A percentile compares a stretch with the other conserved stretches of the same genome.
Conservation (phyloP, 1,140 invertebrate genomes). For the Heliconius hermathena region DNA sequence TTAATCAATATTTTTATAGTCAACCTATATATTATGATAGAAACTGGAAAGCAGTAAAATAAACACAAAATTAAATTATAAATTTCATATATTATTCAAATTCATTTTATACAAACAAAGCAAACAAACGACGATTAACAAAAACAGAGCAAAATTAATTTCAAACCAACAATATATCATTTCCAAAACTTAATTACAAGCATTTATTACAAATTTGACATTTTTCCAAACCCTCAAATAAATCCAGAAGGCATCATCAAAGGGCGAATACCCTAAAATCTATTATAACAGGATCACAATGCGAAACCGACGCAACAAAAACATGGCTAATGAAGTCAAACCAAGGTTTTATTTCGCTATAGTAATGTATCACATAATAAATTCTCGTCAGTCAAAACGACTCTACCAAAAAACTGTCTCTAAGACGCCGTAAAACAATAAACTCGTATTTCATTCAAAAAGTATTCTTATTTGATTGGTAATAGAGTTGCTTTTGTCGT, state of each 20-base stretch:
- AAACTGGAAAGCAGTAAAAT: too few species aligned
- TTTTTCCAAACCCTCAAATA: conserved; percentile 23
- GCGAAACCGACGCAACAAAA: conserved; percentile 61
- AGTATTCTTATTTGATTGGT: conserved; percentile 14
- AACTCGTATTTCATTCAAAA: conserved; percentile 30
- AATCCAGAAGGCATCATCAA: conserved; percentile 71
- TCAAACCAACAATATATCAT: conserved; percentile 10
- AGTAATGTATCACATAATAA: conserved; percentile 78
- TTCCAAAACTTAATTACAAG: conserved; percentile 4
- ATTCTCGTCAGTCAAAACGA: conserved; percentile 79
- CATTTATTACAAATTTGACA: conserved; percentile 14
- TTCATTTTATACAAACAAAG: neutral
- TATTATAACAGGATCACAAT: conserved; percentile 59
- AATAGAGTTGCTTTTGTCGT: conserved; percentile 28
- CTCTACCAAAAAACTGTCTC: conserved; percentile 68
- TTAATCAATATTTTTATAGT: too few species aligned
- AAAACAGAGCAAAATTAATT: neutral
- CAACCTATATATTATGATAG: too few species aligned
- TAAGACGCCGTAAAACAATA: conserved; percentile 54
- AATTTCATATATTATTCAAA: too few species aligned
- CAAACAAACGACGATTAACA: neutral
- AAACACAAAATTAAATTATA: too few species aligned
- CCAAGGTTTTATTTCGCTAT: conserved; percentile 70
- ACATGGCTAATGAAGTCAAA: conserved; percentile 72
- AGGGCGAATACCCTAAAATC: conserved; percentile 48